Base-by-base conservation (phyloP, 2,888 invertebrate species). In the Macroteleia sp. region DNA sequence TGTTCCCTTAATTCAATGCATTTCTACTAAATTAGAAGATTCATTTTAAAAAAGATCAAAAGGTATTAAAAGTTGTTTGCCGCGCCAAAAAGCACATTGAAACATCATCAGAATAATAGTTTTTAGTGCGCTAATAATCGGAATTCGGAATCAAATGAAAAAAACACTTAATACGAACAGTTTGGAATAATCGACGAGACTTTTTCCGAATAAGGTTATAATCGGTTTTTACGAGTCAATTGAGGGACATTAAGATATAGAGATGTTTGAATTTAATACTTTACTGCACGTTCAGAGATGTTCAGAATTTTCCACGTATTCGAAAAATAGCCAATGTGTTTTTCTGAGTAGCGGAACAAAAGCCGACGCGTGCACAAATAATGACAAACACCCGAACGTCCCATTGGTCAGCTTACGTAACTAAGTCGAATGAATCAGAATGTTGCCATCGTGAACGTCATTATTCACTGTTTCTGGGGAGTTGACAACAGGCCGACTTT, bases 401-500 rank as follows among this genome's bases (percentile, higher is more conserved):
- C 17, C 28, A 75, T 75, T 75, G 75, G 75, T 75, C 62, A 30
- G 50, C 36, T 69, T 69, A 34, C 69, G 75, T 22, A 62, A 75
- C 69, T 36, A 25, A 48, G 41, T 48, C 44, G 50, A 36, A 56
- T 75, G 62, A 69, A 69, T 69, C 69, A 57, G 67, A 56, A 46
- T 46, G 74, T 74, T 52, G 52, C 52, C 52, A 59, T 36, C n/a
- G 74, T 62, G 19, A 34, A 41, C 39, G 67, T 67, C 74, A 74
- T 74, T 67, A 74, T 74, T 74, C 61, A 59, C 22, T 5, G 46
- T 14, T 74, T 41, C 59, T 50, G 61, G 66, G 66, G 74, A 74
- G 74, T 74, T 66, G 73, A 66, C 74, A 74, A 44, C 73, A 12
- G 28, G 64, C n/a, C n/a, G n/a, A n/a, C n/a, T n/a, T n/a, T n/a